Percentiles rank a stretch among this genome's conserved stretches.
phyloP scores from a whole-genome alignment of 1,140 invertebrate species.

The Panagrolaimus sp. region DNA sequence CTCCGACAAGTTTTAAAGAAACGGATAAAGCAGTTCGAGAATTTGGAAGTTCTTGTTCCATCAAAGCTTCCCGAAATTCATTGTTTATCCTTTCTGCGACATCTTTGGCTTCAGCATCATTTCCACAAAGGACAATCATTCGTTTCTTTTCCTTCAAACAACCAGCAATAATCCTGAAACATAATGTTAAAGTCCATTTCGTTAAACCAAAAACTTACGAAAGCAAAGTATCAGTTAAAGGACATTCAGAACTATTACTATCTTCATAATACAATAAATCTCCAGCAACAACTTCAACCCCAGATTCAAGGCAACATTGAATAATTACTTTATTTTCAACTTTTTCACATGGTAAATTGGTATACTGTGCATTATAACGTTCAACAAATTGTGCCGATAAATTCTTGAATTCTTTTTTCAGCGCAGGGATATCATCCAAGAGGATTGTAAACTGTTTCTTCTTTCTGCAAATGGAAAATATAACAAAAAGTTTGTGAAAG shows the following conservation, averaged over 20 bases:
- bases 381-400: not conserved
- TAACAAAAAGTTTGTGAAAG: not conserved
- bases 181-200: not conserved
- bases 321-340: not conserved
- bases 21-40: not conserved
- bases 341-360: not conserved
- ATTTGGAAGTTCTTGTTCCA: not conserved
- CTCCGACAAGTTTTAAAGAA: not conserved
- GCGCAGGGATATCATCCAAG: not conserved
- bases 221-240: not conserved
- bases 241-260: not conserved
- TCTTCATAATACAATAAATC: not conserved
- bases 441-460: not conserved
- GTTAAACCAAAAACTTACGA: not conserved
- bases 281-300: not conserved
- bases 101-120: conserved; percentile 9
- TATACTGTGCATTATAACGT: not conserved
- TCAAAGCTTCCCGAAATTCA: not conserved
- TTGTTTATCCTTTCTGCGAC: not conserved
- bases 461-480: not conserved
- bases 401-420: not conserved
- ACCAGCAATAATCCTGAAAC: not conserved
- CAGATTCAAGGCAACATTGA: not conserved
- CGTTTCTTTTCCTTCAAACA: not conserved
- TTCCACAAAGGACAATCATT: not conserved